These are phyloP conservation scores for Mamestra configurata DNA, from an alignment of 1,140 invertebrate genomes.

Conservation along the genomic window DNA sequence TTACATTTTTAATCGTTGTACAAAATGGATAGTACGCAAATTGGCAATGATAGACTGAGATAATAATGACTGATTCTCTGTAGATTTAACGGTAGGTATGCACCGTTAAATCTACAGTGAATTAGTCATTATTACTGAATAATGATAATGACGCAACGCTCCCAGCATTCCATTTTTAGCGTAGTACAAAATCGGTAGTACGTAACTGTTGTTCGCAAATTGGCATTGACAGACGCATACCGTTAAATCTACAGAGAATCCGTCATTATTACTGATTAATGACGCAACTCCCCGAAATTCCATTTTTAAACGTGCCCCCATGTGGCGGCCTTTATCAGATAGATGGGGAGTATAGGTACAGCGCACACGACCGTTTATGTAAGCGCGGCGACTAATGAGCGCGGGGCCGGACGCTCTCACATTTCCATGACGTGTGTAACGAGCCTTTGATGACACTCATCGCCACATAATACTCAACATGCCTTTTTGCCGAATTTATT, in stretches of 20 bases:
- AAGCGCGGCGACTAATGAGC: conserved; percentile 31
- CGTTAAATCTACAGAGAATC: not conserved
- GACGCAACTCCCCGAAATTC: conserved; percentile 3
- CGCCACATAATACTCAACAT: conserved; percentile 18
- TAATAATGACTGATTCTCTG: too few species aligned
- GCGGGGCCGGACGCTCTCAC: conserved; percentile 30
- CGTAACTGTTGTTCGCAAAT: not conserved
- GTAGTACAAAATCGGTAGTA: too few species aligned
- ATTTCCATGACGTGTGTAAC: conserved; percentile 51
- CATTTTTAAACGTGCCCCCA: not conserved
- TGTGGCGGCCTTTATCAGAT: conserved; percentile 17
- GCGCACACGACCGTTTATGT: conserved; percentile 25
- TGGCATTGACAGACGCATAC: not conserved
- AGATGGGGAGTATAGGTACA: conserved; percentile 17
- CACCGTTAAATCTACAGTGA: too few species aligned
- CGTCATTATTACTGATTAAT: not conserved
- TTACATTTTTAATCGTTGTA: too few species aligned
- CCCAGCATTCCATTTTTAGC: too few species aligned
- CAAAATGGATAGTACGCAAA: too few species aligned
- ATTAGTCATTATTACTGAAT: too few species aligned
- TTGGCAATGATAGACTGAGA: too few species aligned
- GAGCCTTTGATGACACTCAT: conserved; percentile 46
- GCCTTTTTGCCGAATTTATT: conserved; percentile 19
- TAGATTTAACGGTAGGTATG: too few species aligned
- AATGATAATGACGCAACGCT: too few species aligned